These are phyloP conservation scores for Cydia fagiglandana DNA, from an alignment of 1,140 invertebrate species.

Conservation along the genomic window DNA sequence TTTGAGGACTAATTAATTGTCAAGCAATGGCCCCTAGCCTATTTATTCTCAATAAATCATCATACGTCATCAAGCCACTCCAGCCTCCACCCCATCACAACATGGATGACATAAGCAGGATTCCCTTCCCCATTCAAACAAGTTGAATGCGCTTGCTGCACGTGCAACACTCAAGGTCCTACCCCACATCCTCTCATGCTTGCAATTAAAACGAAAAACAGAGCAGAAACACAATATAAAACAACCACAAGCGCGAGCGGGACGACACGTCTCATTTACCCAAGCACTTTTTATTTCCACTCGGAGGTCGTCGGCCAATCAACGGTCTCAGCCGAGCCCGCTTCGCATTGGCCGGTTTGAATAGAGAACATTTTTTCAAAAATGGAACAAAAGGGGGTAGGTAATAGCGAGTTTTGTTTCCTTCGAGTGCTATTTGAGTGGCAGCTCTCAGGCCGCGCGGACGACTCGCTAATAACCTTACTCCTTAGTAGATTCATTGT, in stretches of 20 bases:
- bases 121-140: conserved; percentile 66
- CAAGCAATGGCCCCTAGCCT: conserved; percentile 2
- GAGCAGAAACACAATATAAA: conserved; percentile 54
- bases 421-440: conserved; percentile 73
- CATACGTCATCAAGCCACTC: conserved; percentile 25
- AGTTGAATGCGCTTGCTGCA: conserved; percentile 73
- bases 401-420: conserved; percentile 78
- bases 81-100: conserved; percentile 46
- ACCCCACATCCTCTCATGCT: conserved; percentile 75
- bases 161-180: conserved; percentile 76
- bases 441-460: conserved; percentile 56
- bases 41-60: conserved; percentile 14
- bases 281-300: conserved; percentile 76
- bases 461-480: conserved; percentile 67
- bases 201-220: conserved; percentile 78
- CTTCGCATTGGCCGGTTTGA: conserved; percentile 74
- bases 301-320: conserved; percentile 77
- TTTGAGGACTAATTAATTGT: background rate
- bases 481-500: conserved; percentile 67
- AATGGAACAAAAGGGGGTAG: conserved; percentile 75
- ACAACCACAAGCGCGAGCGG: conserved; percentile 53
- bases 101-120: conserved; percentile 66
- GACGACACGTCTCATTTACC: conserved; percentile 70
- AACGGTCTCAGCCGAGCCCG: conserved; percentile 69
- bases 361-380: conserved; percentile 73